These are phyloP conservation scores for Apogon hyalosoma DNA, from an alignment of 2,797 vertebrate species.

Conservation along the genomic window DNA sequence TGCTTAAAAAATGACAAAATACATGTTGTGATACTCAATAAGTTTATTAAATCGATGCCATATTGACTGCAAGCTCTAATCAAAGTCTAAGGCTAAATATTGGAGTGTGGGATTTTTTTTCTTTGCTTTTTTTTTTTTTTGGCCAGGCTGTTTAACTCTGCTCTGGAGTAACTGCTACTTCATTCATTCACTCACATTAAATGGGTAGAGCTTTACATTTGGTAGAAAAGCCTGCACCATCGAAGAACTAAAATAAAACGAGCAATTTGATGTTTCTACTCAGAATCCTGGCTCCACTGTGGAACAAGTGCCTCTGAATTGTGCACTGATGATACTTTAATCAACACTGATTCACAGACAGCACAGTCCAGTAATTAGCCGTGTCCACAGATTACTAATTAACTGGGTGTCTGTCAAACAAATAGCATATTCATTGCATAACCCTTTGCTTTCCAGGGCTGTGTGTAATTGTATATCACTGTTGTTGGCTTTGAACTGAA, in stretches of 20 bases:
- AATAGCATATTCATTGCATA: conserved; percentile 3
- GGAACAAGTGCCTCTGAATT: not conserved
- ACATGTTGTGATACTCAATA: no score
- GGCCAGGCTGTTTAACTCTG: no score
- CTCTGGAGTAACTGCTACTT: no score
- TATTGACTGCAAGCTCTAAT: no score
- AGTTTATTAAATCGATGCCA: no score
- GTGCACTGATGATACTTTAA: not conserved
- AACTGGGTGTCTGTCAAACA: conserved; percentile 21
- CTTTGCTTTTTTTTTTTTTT: no score
- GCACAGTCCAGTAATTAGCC: not conserved
- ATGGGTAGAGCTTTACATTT: no score
- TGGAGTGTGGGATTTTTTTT: no score
- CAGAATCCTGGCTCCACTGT: not conserved
- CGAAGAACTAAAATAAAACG: not conserved
- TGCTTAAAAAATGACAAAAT: no score
- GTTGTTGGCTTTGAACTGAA: not conserved
- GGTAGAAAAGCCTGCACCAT: no score
- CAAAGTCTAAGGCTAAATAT: no score
- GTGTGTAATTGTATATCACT: conserved; percentile 1
- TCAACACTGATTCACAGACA: conserved; percentile 15
- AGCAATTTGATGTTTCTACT: conserved; percentile 15
- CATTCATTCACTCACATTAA: no score
- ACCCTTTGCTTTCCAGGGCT: conserved; percentile 29
- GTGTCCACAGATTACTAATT: conserved; percentile 11